Evolutionary conservation across 1,140 invertebrate genomes (phyloP).

Genomic region (Limonius californicus): DNA sequence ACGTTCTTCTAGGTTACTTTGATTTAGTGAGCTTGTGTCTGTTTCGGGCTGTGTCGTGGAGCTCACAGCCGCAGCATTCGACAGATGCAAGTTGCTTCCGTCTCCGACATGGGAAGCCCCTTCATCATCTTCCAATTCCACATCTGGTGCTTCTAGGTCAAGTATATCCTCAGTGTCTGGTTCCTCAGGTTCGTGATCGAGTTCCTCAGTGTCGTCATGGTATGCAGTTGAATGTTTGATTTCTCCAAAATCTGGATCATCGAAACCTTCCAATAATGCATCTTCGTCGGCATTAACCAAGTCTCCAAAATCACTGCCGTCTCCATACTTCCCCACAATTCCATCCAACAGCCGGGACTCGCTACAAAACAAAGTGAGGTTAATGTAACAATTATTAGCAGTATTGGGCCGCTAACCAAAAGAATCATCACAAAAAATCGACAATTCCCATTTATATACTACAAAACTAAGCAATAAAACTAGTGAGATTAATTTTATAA

Average conservation of each 20-base stretch:
- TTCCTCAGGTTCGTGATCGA: not conserved
- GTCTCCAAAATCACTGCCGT: not conserved
- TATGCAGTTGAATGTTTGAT: not conserved
- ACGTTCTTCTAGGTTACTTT: not conserved
- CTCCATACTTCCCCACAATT: not conserved
- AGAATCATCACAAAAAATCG: too few species aligned
- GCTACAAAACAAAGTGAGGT: not conserved
- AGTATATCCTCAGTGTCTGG: not conserved
- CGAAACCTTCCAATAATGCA: not conserved
- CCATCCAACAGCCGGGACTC: not conserved
- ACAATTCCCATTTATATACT: too few species aligned
- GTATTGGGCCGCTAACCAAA: too few species aligned
- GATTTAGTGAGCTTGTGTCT: not conserved
- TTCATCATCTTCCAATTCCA: conserved; percentile 2
- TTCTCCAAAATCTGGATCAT: not conserved
- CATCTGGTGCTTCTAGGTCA: not conserved
- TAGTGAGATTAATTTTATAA: not conserved
- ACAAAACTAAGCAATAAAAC: not conserved
- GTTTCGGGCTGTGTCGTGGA: not conserved
- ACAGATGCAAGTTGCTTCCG: not conserved
- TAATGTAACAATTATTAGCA: too few species aligned
- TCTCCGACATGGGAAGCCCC: not conserved
- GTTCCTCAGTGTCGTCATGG: not conserved
- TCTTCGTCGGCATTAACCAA: not conserved
- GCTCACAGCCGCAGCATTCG: not conserved